Conservation (phyloP, 2,888 invertebrate genomes). For the Lymantria monacha region DNA sequence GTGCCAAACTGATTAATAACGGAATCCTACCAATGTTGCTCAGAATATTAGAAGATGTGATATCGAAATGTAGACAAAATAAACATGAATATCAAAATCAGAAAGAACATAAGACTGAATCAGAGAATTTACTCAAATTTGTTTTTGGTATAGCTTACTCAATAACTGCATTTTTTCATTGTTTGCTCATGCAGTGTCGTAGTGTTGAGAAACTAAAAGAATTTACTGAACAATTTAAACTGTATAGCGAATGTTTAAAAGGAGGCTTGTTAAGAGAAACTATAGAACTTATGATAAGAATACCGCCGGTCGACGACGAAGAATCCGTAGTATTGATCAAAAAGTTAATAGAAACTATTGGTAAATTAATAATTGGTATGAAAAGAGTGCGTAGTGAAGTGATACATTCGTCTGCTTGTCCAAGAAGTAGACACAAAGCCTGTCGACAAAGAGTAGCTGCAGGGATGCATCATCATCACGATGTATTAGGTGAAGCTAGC, state of each 20-base stretch:
- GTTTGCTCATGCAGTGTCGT: slow-evolving; percentile 79
- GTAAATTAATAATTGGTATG: slow-evolving; percentile 78
- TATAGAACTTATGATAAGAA: slow-evolving; percentile 77
- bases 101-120: slow-evolving; percentile 63
- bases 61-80: slow-evolving; percentile 53
- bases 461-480: slow-evolving; percentile 83
- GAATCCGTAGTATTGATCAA: slow-evolving; percentile 68
- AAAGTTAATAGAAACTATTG: slow-evolving; percentile 81
- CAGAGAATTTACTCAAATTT: slow-evolving; percentile 79
- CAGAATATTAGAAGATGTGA: slow-evolving; percentile 81
- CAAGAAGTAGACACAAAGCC: slow-evolving; percentile 73
- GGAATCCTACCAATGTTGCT: slow-evolving; percentile 84
- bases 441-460: slow-evolving; percentile 69
- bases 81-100: slow-evolving; percentile 50
- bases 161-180: slow-evolving; percentile 82
- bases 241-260: slow-evolving; percentile 82
- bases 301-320: slow-evolving; percentile 67
- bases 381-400: slow-evolving; percentile 82
- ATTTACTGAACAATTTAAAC: slow-evolving; percentile 82
- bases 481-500: slow-evolving; percentile 77
- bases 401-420: slow-evolving; percentile 78
- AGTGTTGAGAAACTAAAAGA: slow-evolving; percentile 76
- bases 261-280: slow-evolving; percentile 81
- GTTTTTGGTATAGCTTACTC: slow-evolving; percentile 83
- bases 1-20: slow-evolving; percentile 81